phyloP scores from a whole-genome alignment of 1,140 invertebrate genomes.

The Antheraea pernyi region DNA sequence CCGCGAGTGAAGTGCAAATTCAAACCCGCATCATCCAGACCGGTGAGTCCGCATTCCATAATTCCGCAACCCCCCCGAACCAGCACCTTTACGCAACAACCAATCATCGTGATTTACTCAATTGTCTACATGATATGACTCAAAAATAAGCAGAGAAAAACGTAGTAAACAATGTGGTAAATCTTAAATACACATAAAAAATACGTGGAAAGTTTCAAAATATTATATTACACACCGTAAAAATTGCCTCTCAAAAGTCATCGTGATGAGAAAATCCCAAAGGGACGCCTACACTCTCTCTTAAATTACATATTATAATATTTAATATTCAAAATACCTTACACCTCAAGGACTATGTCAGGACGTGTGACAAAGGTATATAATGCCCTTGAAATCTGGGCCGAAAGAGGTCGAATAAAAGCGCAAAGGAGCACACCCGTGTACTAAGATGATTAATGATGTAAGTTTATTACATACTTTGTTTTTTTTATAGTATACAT shows the following conservation, averaged over 20 bases:
- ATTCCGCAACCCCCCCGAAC: too few species aligned
- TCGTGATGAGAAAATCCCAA: not conserved
- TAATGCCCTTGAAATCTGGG: conserved; percentile 22
- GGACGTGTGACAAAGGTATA: conserved; percentile 19
- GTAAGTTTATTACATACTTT: not conserved
- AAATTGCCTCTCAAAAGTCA: not conserved
- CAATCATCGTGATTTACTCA: not conserved
- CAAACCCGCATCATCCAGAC: too few species aligned
- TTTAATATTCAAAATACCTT: conserved; percentile 12
- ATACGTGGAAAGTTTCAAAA: not conserved
- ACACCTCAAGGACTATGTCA: conserved; percentile 18
- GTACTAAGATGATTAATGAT: conserved; percentile 27
- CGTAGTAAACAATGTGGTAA: not conserved
- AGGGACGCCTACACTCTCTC: not conserved
- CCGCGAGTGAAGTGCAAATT: too few species aligned
- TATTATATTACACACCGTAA: not conserved
- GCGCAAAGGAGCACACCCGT: conserved; percentile 18
- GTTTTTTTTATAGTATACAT: not conserved
- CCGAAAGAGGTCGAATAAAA: conserved; percentile 15
- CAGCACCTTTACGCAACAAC: too few species aligned
- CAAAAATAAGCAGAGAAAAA: not conserved
- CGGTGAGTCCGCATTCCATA: too few species aligned
- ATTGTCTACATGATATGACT: not conserved
- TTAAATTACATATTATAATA: conserved; percentile 5
- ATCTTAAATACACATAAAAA: not conserved